phyloP scores from a whole-genome alignment of 2,888 invertebrate species.

The Leucophora obtusa region DNA sequence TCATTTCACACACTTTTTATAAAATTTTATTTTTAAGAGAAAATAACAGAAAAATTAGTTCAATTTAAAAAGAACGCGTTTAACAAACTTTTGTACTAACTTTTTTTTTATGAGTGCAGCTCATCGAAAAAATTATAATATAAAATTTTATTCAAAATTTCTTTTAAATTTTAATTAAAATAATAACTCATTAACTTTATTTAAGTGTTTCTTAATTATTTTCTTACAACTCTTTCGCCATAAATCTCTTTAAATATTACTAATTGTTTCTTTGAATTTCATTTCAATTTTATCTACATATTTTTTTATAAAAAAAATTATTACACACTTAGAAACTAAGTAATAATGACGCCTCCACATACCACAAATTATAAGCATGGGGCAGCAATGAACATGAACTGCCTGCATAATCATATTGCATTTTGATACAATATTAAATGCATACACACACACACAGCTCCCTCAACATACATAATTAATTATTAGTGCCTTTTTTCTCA shows the following conservation, averaged over 20 bases:
- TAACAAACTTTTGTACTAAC: too few relatives aligned
- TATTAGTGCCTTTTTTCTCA: slow-evolving; percentile 27
- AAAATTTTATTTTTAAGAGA: too few relatives aligned
- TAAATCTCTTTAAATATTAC: slow-evolving; percentile 16
- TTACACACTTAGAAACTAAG: slow-evolving; percentile 41
- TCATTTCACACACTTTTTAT: too few relatives aligned
- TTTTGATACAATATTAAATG: slow-evolving; percentile 1
- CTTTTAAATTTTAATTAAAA: slow-evolving; percentile 35
- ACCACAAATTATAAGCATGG: not conserved
- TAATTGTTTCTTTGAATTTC: slow-evolving; percentile 23
- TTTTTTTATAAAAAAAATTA: slow-evolving; percentile 36
- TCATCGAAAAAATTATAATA: too few relatives aligned
- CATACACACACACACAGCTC: not conserved
- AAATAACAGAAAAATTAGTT: too few relatives aligned
- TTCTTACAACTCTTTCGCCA: slow-evolving; percentile 28
- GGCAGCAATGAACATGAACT: slow-evolving; percentile 10
- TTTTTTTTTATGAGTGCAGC: too few relatives aligned
- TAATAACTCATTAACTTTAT: not conserved
- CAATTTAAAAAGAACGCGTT: too few relatives aligned
- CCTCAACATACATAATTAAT: slow-evolving; percentile 25
- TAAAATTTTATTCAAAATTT: too few relatives aligned
- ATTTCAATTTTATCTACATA: slow-evolving; percentile 19
- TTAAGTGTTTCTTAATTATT: slow-evolving; percentile 25
- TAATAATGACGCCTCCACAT: slow-evolving; percentile 41
- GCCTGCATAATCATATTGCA: slow-evolving; percentile 26